Evolutionary conservation across 1,140 invertebrate genomes (phyloP).

Genomic region (Harlomillsia oculata): DNA sequence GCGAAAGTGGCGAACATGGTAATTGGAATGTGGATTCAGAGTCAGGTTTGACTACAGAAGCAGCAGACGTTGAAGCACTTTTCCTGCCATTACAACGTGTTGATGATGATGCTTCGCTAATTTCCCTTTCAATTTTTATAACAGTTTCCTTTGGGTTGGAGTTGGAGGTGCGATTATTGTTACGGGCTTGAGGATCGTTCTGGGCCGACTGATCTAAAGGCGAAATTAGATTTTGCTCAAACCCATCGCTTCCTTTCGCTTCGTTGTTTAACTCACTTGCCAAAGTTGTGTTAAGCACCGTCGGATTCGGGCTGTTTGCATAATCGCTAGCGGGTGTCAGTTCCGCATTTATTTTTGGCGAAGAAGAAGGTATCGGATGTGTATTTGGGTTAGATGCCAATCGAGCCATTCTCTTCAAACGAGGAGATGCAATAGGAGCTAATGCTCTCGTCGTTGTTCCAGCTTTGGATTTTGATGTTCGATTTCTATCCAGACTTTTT

Average conservation of each 20-base stretch:
- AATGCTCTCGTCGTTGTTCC: neutral
- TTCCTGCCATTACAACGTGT: neutral
- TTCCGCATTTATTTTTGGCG: constrained; percentile 28
- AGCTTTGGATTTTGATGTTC: constrained; percentile 8
- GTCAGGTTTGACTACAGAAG: neutral
- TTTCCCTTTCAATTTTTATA: constrained; percentile 14
- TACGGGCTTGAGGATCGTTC: neutral
- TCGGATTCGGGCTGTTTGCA: neutral
- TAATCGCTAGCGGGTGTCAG: neutral
- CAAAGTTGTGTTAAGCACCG: neutral
- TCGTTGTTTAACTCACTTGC: constrained; percentile 3
- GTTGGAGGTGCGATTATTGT: neutral
- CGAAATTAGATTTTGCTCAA: constrained; percentile 6
- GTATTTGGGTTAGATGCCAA: constrained; percentile 11
- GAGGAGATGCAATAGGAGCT: constrained; percentile 15
- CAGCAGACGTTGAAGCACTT: neutral
- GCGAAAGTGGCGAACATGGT: constrained; percentile 7
- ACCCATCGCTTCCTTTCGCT: neutral
- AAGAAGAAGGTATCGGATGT: neutral
- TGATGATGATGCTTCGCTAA: constrained; percentile 1
- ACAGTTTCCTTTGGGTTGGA: constrained; percentile 7
- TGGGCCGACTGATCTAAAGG: neutral
- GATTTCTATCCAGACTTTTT: constrained; percentile 16
- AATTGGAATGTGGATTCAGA: neutral
- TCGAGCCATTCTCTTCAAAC: constrained; percentile 18